Conservation (phyloP, 2,113 vertebrate genomes). For the Podiceps cristatus region DNA sequence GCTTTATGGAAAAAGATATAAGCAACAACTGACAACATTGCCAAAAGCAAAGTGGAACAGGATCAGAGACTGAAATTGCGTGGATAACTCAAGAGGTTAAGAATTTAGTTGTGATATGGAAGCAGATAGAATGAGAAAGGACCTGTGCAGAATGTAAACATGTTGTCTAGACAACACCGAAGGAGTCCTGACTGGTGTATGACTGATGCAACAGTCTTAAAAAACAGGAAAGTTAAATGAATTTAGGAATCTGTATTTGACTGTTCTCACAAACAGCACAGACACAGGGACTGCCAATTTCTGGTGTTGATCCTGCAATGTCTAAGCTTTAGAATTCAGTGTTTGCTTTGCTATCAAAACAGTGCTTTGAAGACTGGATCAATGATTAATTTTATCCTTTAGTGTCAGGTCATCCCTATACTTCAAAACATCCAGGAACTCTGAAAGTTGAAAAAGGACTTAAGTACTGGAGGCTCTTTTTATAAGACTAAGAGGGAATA, state of each 20-base stretch:
- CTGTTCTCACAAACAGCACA: not conserved
- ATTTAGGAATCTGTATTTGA: not conserved
- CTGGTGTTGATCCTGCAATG: not conserved
- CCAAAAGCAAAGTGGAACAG: not conserved
- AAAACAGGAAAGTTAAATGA: not conserved
- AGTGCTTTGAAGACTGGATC: not conserved
- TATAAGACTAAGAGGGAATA: not conserved
- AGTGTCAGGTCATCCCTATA: not conserved
- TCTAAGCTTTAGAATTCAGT: not conserved
- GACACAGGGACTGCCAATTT: too few species aligned
- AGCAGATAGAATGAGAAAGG: not conserved
- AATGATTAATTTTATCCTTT: not conserved
- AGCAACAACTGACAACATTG: not conserved
- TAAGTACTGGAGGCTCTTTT: not conserved
- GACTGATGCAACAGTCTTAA: rapidly evolving
- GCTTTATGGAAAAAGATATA: not conserved
- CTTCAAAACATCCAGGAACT: not conserved
- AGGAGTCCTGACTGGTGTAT: rapidly evolving
- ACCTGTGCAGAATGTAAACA: not conserved
- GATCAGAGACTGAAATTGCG: not conserved
- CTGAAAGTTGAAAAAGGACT: not conserved
- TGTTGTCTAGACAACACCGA: not conserved
- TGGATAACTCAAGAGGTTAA: not conserved
- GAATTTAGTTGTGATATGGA: not conserved
- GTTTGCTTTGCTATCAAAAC: not conserved